Conservation (phyloP, 2,113 vertebrate species). For the Condylura cristata region DNA sequence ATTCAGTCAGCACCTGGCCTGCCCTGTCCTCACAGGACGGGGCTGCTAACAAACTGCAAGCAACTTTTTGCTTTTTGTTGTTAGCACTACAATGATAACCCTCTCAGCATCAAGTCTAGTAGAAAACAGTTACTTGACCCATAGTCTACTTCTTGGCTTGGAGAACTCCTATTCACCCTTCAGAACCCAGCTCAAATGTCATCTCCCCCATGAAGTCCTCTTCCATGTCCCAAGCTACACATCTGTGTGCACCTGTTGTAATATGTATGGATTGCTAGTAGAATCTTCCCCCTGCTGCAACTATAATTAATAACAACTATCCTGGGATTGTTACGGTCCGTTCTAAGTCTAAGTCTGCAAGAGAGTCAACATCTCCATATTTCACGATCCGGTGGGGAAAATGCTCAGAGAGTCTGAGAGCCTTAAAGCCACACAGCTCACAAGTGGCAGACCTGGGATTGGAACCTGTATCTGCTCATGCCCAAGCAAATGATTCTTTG, state of each 20-base stretch:
- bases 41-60: not conserved
- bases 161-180: conserved; percentile 29
- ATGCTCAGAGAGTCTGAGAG: not conserved
- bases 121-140: no score
- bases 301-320: not conserved
- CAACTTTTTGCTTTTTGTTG: not conserved
- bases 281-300: not conserved
- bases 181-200: not conserved
- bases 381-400: not conserved
- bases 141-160: not conserved
- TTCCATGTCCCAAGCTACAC: not conserved
- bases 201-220: not conserved
- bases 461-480: not conserved
- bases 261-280: not conserved
- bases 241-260: not conserved
- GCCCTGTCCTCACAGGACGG: not conserved
- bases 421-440: not conserved
- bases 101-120: not conserved
- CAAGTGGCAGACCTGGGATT: not conserved
- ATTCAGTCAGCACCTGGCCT: no score
- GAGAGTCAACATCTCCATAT: not conserved
- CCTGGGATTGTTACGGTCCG: not conserved
- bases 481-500: not conserved
- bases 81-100: not conserved
- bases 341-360: not conserved